Base-by-base conservation (phyloP, 2,888 invertebrate species). In the Drosophila lutescens region DNA sequence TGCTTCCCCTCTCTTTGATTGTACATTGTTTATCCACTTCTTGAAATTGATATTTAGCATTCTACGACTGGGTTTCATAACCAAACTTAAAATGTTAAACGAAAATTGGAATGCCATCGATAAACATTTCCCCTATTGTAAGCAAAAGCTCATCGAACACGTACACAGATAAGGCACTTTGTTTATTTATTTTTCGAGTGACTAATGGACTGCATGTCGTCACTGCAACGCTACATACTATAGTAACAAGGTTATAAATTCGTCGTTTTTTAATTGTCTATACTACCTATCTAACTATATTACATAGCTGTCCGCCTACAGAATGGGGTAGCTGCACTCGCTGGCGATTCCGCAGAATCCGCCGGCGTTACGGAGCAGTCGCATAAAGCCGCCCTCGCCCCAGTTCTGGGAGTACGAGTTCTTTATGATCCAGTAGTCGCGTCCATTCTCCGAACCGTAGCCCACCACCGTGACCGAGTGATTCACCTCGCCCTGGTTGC, bases 371-470 rank as follows among this genome's bases (percentile, higher is more conserved):
- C 92, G 85, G 4, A 86, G 77, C 3, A 92, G 26, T 23, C 88
- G 89, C 83, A 92, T 91, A 54, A 90, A 92, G 32, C 92, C 92
- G 44, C 79, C 77, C 59, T 92, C 92, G 13, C 92, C 92, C 92
- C 92, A 92, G 63, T 91, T 91, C 26, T 90, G 77, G 0, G 91
- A 91, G 65, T 90, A 92, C 0, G 91, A 91, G 60, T 92, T 92
- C 68, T 92, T 91, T 10, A 92, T 67, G 34, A 91, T 89, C 91
- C 91, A 92, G 77, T 90, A 92, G 54, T 92, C 92, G 4, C 86
- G 81, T 1, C 91, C 91, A 59, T 89, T 87, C 53, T 91, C 91
- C 1, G 71, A 59, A 41, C 91, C 91, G 73, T 92, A 92, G 20
- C 92, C 91, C 17, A 92, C 90, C 2, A 92, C 91, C n/a, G 90